These are phyloP conservation scores for Alcis repandata DNA, from an alignment of 2,888 invertebrate genomes.

Conservation along the genomic window DNA sequence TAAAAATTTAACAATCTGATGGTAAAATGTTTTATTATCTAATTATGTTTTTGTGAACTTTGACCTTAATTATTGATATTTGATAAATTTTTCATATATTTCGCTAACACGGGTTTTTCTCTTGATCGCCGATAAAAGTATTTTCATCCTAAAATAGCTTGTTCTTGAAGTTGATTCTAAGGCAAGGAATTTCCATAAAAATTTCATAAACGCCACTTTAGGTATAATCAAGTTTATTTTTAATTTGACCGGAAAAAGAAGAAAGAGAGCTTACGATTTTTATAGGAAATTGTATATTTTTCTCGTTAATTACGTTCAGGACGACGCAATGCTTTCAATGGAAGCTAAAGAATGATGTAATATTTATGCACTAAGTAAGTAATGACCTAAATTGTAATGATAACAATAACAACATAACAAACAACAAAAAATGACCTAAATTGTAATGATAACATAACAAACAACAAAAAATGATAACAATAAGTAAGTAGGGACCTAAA, in stretches of 20 bases:
- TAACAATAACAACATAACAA: too few species aligned
- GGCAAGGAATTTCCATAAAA: conserved; percentile 17
- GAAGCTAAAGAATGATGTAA: not conserved
- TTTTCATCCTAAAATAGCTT: conserved; percentile 14
- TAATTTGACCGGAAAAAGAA: conserved; percentile 53
- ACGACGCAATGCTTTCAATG: not conserved
- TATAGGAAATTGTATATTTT: not conserved
- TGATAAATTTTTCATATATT: not conserved
- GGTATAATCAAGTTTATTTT: conserved; percentile 60
- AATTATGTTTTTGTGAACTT: not conserved
- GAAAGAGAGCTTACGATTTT: conserved; percentile 15
- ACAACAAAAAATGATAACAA: too few species aligned
- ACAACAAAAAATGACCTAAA: too few species aligned
- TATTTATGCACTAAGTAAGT: not conserved
- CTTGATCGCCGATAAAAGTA: conserved; percentile 10
- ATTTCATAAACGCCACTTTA: conserved; percentile 51
- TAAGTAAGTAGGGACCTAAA: too few species aligned
- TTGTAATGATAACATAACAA: too few species aligned
- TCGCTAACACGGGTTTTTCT: conserved; percentile 6
- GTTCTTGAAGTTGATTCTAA: conserved; percentile 1
- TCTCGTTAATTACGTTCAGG: not conserved
- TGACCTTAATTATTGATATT: conserved; percentile 1
- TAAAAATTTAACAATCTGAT: too few species aligned
- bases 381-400: too few species aligned
- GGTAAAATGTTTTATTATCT: not conserved